Evolutionary conservation across 1,140 invertebrate genomes (phyloP).

Genomic region (Wiebesia pumilae): DNA sequence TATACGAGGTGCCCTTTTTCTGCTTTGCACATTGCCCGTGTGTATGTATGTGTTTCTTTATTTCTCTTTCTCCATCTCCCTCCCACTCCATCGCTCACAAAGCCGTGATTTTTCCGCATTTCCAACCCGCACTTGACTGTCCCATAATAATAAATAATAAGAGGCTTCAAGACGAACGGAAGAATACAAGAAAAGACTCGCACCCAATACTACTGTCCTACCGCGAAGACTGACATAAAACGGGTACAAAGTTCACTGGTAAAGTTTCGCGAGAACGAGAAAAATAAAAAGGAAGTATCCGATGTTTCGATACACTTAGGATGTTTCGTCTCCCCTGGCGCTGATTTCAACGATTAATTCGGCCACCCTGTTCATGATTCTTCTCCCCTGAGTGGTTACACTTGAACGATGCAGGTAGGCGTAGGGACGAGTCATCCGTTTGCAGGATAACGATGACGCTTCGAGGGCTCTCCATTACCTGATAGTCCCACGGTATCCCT

Average conservation of each 20-base stretch:
- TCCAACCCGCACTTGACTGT: background rate
- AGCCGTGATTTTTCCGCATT: background rate
- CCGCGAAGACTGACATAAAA: background rate
- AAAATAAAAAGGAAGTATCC: background rate
- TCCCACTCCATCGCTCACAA: background rate
- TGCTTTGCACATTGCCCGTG: slow-evolving; percentile 69
- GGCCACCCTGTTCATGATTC: background rate
- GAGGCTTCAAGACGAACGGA: background rate
- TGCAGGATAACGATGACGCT: background rate
- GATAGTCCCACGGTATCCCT: background rate
- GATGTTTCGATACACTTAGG: background rate
- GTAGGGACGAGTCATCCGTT: background rate
- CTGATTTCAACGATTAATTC: too few relatives aligned
- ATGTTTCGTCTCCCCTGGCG: background rate
- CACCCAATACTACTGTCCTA: background rate
- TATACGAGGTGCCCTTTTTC: slow-evolving; percentile 46
- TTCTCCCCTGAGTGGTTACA: background rate
- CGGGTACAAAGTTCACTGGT: slow-evolving; percentile 3
- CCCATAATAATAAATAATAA: slow-evolving; percentile 1
- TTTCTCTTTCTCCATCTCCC: background rate
- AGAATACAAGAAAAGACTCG: background rate
- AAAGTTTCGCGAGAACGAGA: background rate
- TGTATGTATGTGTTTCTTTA: slow-evolving; percentile 24
- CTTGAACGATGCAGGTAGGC: background rate
- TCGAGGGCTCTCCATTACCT: background rate